phyloP scores from a whole-genome alignment of 2,888 invertebrate species.

The Tachina fera region DNA sequence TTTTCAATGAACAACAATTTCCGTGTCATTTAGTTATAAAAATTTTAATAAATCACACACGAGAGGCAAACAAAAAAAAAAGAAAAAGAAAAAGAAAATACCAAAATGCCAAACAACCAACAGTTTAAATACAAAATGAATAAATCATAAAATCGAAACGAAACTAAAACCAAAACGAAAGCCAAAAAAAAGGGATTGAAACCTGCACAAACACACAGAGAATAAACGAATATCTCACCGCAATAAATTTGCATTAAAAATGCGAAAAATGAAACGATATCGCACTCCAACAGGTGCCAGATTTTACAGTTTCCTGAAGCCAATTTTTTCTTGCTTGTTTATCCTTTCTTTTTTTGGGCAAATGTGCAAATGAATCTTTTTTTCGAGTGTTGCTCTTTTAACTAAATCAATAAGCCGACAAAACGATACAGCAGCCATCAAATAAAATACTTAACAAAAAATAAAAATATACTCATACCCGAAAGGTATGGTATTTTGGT shows the following conservation, averaged over 20 bases:
- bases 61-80: slow-evolving; percentile 3
- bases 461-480: slow-evolving; percentile 20
- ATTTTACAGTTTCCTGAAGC: slow-evolving; percentile 39
- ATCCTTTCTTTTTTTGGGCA: neutral
- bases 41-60: slow-evolving; percentile 57
- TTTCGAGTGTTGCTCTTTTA: neutral
- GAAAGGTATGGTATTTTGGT: slow-evolving; percentile 3
- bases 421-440: slow-evolving; percentile 43
- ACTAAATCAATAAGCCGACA: slow-evolving; percentile 55
- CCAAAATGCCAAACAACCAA: slow-evolving; percentile 37
- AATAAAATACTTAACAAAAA: neutral
- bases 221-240: slow-evolving; percentile 16
- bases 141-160: slow-evolving; percentile 53
- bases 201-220: slow-evolving; percentile 12
- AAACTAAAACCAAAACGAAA: slow-evolving; percentile 4
- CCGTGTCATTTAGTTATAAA: slow-evolving; percentile 53
- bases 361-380: slow-evolving; percentile 24
- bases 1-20: slow-evolving; percentile 47
- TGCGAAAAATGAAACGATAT: slow-evolving; percentile 22
- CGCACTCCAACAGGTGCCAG: slow-evolving; percentile 53
- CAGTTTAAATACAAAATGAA: slow-evolving; percentile 54
- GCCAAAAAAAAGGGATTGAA: neutral
- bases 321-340: neutral
- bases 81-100: slow-evolving; percentile 1
- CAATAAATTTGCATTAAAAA: slow-evolving; percentile 59